Evolutionary conservation across 1,140 invertebrate genomes (phyloP), one percentile per base, ranked within the genome.

Genomic region (Platyura marginata): DNA sequence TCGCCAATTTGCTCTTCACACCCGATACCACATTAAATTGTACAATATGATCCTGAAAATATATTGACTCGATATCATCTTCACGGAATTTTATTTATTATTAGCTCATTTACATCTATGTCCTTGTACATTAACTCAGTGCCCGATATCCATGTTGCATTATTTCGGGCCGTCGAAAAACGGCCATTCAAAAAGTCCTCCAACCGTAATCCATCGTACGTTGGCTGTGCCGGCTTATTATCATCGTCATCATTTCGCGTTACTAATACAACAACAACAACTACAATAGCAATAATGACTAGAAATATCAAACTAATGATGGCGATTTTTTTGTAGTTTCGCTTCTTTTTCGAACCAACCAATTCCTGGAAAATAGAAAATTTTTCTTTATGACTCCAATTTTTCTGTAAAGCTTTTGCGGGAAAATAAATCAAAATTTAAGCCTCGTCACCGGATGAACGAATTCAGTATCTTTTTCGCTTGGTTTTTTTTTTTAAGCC

Each of bases 91-190:
- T 4, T 42, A 13, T 29, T 21, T 36, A 23, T 4, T 29, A 25
- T 42, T 10, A 41, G 20, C 33, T 37, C 16, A 47, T 51, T 49
- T 49, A 59, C 58, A 46, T 47, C 36, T 40, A 44, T 40, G 1
- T 52, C 46, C 18, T 49, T 51, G 44, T 49, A 61, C 23, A 60
- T 51, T 21, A 60, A 15, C 47, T 38, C 53, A 21, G 52, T 57
- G 53, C 62, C 64, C 43, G 62, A 62, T 37, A 67, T 56, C 68
- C 69, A 71, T 22, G 65, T 68, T 37, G 61, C 68, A 49, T 71
- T 71, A 44, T 70, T 70, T 10, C 58, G 50, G 33, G 56, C 59
- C 1, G 68, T 54, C 41, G 54, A 56, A n/a, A 68, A 58, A 44
- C 55, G 54, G 18, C 64, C 64, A 2, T 47, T 51, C 6, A 72